A percentile compares a stretch with the other conserved stretches of the same genome.
These are phyloP conservation scores for Lagodon rhomboides DNA, from an alignment of 2,797 vertebrate species.

Conservation along the genomic window DNA sequence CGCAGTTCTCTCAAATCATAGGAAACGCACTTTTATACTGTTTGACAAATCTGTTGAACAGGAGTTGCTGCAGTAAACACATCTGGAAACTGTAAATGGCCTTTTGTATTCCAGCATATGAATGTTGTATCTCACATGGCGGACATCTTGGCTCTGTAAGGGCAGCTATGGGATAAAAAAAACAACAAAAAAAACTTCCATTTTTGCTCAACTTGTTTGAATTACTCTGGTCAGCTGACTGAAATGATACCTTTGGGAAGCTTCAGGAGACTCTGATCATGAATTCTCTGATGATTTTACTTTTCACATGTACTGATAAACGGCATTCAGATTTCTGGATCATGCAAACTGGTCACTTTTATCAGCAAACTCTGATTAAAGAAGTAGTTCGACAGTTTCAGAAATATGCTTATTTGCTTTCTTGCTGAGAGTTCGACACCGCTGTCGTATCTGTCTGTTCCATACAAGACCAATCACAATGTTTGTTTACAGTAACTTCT, in stretches of 20 bases:
- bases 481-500: no score
- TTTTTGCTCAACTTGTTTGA: slow-evolving; percentile 31
- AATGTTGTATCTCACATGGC: slow-evolving; percentile 70
- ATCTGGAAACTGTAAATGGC: slow-evolving; percentile 68
- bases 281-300: slow-evolving; percentile 5
- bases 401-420: slow-evolving; percentile 16
- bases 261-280: slow-evolving; percentile 3
- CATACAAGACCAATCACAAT: neutral
- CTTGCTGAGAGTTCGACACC: slow-evolving; percentile 5
- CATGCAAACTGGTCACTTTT: slow-evolving; percentile 30
- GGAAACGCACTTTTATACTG: slow-evolving; percentile 79
- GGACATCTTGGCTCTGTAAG: slow-evolving; percentile 42
- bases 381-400: slow-evolving; percentile 29
- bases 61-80: slow-evolving; percentile 61
- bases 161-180: slow-evolving; percentile 50
- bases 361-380: slow-evolving; percentile 23
- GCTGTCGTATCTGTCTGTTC: neutral
- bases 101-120: slow-evolving; percentile 78
- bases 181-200: slow-evolving; percentile 23
- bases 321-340: slow-evolving; percentile 27
- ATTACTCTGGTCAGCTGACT: slow-evolving; percentile 11
- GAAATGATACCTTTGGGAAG: slow-evolving; percentile 29
- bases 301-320: slow-evolving; percentile 22
- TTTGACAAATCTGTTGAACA: slow-evolving; percentile 55
- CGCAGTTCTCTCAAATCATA: slow-evolving; percentile 63